A percentile compares a stretch with the other conserved stretches of the same genome.
Evolutionary conservation across 2,113 vertebrate genomes (phyloP).

Genomic region (Chamaetylas fuelleborni): DNA sequence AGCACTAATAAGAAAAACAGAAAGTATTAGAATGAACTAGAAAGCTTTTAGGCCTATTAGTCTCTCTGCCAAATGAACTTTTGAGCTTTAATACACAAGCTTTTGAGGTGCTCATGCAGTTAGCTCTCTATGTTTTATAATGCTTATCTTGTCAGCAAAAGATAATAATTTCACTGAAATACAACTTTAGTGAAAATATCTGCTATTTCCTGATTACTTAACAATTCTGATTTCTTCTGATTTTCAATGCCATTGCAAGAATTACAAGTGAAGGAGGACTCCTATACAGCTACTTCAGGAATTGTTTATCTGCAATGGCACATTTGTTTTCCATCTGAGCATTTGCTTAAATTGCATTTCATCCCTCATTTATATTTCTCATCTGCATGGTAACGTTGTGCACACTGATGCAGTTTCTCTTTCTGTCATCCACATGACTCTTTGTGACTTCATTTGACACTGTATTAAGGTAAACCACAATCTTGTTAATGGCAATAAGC

Average conservation of each 20-base stretch:
- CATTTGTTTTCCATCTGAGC: neutral
- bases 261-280: neutral
- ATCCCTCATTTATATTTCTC: constrained; percentile 20
- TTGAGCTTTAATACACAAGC: neutral
- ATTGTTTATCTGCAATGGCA: neutral
- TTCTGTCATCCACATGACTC: neutral
- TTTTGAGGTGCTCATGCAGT: neutral
- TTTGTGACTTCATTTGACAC: neutral
- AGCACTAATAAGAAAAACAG: constrained; percentile 30
- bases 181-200: neutral
- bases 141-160: neutral
- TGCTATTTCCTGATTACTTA: neutral
- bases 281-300: neutral
- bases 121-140: neutral
- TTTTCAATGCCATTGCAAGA: neutral
- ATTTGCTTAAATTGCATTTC: constrained; percentile 10
- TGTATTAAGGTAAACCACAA: neutral
- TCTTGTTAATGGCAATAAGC: constrained; percentile 30
- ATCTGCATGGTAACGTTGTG: neutral
- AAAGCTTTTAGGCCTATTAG: neutral
- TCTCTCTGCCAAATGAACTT: constrained; percentile 9
- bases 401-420: neutral
- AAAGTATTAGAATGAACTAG: constrained; percentile 14
- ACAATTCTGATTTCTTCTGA: neutral
- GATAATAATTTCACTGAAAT: neutral